Evolutionary conservation across 2,888 invertebrate species (phyloP), one percentile per base, ranked within the genome.

Genomic region (Subacronicta megacephala): DNA sequence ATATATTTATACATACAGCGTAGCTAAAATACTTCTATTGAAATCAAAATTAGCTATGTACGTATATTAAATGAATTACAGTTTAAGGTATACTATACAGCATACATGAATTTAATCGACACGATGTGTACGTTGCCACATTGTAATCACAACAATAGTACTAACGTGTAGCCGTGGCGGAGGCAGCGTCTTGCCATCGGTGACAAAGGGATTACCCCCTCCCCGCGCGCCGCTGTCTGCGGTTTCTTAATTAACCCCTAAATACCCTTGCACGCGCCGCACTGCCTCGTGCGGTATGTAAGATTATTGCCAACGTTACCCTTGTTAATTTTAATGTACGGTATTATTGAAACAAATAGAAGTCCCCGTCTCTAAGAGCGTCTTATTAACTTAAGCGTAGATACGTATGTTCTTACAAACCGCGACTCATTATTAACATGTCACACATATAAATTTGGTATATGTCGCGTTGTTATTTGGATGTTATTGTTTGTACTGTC

Each of bases 181-280:
- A 63, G 77, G 75, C 77, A 82, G 72, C 85, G 79, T 88, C 88
- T 90, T 90, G 86, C 87, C 83, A 79, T 77, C 84, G 84, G 83
- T 88, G 90, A 92, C 92, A 92, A 91, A 90, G 90, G 92, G 90
- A 92, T 93, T 92, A 92, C 82, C 83, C 78, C 71, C 16, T 16
- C 71, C 76, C 81, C 80, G 80, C 80, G 66, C 70, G 60, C 78
- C 79, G 68, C 79, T 79, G 90, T 90, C 90, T 92, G 92, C 87
- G 93, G 93, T 90, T 91, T 86, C 92, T 91, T 93, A 93, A 93
- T 93, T 93, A 93, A 93, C 93, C 93, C 87, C 88, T 89, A 92
- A 93, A 90, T 92, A 90, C 90, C 88, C 85, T 78, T 83, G 88
- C 85, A 85, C 84, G 81, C 82, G 77, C 84, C 85, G 74, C 80